phyloP scores from a whole-genome alignment of 2,113 vertebrate genomes.

The Coptodon bakossiorum region DNA sequence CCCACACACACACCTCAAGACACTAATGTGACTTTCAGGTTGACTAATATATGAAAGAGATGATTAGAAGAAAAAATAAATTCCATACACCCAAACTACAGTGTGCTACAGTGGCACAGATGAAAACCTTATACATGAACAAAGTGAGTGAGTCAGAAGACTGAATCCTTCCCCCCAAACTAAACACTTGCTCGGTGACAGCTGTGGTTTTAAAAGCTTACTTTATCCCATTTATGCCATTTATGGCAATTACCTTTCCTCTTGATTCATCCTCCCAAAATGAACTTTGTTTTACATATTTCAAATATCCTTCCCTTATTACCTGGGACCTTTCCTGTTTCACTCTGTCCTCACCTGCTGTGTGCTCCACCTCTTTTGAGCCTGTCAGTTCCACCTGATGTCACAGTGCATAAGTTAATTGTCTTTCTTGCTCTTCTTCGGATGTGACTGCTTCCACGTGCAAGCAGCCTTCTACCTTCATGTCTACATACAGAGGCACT shows the following conservation, averaged over 20 bases:
- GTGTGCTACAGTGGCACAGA: background rate
- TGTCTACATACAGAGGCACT: background rate
- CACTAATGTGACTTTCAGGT: background rate
- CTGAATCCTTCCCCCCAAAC: constrained; percentile 1
- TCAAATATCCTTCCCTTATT: background rate
- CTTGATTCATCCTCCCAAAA: constrained; percentile 35
- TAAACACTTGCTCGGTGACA: constrained; percentile 10
- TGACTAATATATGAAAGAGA: constrained; percentile 13
- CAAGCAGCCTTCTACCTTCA: background rate
- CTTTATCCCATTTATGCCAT: constrained; percentile 30
- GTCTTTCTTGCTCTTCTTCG: background rate
- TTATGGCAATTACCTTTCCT: constrained; percentile 28
- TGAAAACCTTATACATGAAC: background rate
- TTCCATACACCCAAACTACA: background rate
- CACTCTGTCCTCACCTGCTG: constrained; percentile 5
- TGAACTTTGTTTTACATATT: constrained; percentile 5
- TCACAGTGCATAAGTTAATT: constrained; percentile 6
- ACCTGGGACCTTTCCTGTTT: background rate
- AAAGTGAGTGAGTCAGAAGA: constrained; percentile 44
- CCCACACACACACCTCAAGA: background rate
- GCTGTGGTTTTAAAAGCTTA: constrained; percentile 20
- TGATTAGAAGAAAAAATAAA: background rate
- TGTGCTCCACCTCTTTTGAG: background rate
- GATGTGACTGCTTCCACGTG: background rate
- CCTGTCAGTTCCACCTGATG: background rate